Evolutionary conservation across 2,113 vertebrate species (phyloP).

Genomic region (Danionella cerebrum): DNA sequence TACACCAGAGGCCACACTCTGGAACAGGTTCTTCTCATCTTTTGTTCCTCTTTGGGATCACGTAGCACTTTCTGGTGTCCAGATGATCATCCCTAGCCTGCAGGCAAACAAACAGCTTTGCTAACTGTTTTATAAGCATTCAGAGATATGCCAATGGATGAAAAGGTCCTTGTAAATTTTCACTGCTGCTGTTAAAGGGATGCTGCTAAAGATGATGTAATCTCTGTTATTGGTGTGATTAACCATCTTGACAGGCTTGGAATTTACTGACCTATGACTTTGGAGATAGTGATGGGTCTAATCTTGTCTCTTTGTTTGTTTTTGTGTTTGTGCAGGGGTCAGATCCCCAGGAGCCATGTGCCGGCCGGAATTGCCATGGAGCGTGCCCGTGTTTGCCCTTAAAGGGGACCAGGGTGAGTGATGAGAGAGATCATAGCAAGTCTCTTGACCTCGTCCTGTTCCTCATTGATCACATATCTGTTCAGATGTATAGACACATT

Average conservation of each 20-base stretch:
- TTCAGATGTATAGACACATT: too few species aligned
- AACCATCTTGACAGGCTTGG: background rate
- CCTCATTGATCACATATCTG: background rate
- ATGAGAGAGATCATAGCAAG: background rate
- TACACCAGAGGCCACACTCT: background rate
- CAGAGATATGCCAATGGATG: background rate
- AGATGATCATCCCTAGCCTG: background rate
- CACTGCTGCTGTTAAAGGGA: background rate
- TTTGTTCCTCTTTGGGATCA: background rate
- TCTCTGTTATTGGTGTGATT: background rate
- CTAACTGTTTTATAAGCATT: background rate
- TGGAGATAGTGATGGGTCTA: background rate
- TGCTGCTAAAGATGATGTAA: background rate
- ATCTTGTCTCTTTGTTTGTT: slow-evolving; percentile 10
- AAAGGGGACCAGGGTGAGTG: slow-evolving; percentile 42
- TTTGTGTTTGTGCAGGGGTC: slow-evolving; percentile 28
- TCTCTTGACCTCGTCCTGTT: background rate
- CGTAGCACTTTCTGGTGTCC: background rate
- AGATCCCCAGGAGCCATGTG: slow-evolving; percentile 26
- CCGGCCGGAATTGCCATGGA: slow-evolving; percentile 35
- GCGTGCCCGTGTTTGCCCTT: slow-evolving; percentile 26
- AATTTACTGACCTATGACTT: background rate
- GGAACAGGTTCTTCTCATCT: background rate
- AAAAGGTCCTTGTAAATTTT: too few species aligned
- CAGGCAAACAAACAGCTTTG: background rate